Base-by-base conservation (phyloP, 2,113 vertebrate genomes). In the Catharus fuscescens region DNA sequence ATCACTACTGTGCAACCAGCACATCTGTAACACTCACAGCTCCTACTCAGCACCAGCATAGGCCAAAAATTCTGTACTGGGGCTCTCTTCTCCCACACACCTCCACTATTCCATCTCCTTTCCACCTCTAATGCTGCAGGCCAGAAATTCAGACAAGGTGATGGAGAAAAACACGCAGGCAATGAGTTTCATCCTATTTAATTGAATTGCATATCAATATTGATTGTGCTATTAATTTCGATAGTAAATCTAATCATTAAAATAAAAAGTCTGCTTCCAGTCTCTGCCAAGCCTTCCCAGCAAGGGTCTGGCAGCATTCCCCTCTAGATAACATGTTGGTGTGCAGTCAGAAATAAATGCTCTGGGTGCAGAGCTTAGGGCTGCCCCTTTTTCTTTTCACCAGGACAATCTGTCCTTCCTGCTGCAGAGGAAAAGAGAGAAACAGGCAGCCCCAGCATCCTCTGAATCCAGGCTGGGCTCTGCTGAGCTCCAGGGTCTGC, bases 191-290 rank as follows among this genome's bases (percentile, higher is more conserved):
- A 90, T 80, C 91, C 71, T 82, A 71, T 92, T 96, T 92, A 96
- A 97, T 87, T 94, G 81, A 97, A 96, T 95, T 95, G 83, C 76
- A 44, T 94, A 88, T 82, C 89, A 93, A 95, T 95, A 97, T 88
- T 90, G 96, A 97, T 95, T 85, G 95, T 71, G 54, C 88, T 96
- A 91, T 86, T 96, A 92, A 95, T 97, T 97, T 92, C 66, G 86
- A 69, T 94, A 95, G 86, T 82, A 92, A 93, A 95, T 92, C 65
- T 94, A 88, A 94, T 95, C 36, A 89, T 88, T 86, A 53, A 81
- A 70, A 85, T 52, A 72, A 94, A 79, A 85, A 90, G 65, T 42
- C 87, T 62, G 32, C 86, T 81, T 84, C 42, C 90, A 67, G 62
- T 20, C 48, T 70, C 84, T 96, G 91, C 93, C 86, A 91, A 95